Evolutionary conservation across 2,888 invertebrate genomes (phyloP).

Genomic region (Thysanoteuthis rhombus): DNA sequence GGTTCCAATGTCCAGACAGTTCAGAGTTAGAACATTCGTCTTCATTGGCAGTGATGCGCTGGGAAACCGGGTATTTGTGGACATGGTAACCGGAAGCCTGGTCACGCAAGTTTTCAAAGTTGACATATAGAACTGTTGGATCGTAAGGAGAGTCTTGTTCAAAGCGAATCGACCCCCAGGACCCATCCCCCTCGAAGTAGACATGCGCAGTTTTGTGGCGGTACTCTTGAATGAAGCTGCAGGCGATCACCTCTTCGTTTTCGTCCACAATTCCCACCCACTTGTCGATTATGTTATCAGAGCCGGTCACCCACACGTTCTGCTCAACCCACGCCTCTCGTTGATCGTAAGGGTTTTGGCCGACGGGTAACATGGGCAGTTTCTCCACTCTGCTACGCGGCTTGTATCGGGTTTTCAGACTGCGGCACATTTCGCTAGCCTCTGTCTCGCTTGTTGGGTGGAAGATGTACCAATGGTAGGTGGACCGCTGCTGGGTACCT

Average conservation of each 20-base stretch:
- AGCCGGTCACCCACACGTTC: slow-evolving; percentile 45
- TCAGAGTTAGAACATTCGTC: slow-evolving; percentile 72
- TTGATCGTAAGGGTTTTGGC: slow-evolving; percentile 32
- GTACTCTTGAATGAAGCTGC: slow-evolving; percentile 77
- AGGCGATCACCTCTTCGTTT: slow-evolving; percentile 64
- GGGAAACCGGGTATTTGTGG: slow-evolving; percentile 68
- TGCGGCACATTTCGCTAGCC: slow-evolving; percentile 31
- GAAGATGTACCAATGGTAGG: background rate
- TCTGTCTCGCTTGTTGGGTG: slow-evolving; percentile 40
- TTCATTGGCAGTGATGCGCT: slow-evolving; percentile 46
- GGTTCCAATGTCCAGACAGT: slow-evolving; percentile 80
- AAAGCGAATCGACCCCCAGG: slow-evolving; percentile 82
- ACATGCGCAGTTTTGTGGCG: slow-evolving; percentile 51
- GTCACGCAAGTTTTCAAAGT: slow-evolving; percentile 62
- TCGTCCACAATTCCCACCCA: slow-evolving; percentile 41
- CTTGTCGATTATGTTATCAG: slow-evolving; percentile 45
- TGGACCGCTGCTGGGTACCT: slow-evolving; percentile 29
- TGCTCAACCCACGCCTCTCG: slow-evolving; percentile 43
- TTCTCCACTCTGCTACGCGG: background rate
- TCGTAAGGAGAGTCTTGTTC: slow-evolving; percentile 84
- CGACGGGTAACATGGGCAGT: slow-evolving; percentile 36
- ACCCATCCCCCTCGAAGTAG: slow-evolving; percentile 72
- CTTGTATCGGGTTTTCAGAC: slow-evolving; percentile 36
- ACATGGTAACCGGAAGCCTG: slow-evolving; percentile 68
- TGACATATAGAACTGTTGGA: slow-evolving; percentile 72